These are phyloP conservation scores for Drosophila paramelanica DNA, from an alignment of 2,888 invertebrate genomes.

Conservation along the genomic window DNA sequence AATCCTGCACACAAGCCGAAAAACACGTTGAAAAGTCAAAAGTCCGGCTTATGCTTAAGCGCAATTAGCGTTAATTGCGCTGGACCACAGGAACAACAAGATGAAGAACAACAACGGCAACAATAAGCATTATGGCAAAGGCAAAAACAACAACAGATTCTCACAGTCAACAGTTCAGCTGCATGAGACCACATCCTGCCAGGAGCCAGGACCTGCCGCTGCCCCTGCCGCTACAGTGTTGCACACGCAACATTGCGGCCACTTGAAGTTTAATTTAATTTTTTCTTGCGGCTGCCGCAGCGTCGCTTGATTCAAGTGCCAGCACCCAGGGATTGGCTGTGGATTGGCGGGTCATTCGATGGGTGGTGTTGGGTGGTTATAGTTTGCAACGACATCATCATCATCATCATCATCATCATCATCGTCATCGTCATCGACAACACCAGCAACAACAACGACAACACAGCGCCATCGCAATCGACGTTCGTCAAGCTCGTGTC, in stretches of 20 bases:
- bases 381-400: conserved; percentile 51
- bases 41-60: conserved; percentile 71
- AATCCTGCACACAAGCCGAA: conserved; percentile 64
- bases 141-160: conserved; percentile 41
- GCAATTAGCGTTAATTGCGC: conserved; percentile 76
- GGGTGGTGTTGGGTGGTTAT: conserved; percentile 37
- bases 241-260: conserved; percentile 71
- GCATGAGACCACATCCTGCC: conserved; percentile 30
- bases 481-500: conserved; percentile 73
- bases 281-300: conserved; percentile 72
- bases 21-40: conserved; percentile 77
- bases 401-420: conserved; percentile 21
- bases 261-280: conserved; percentile 80
- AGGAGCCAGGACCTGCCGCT: conserved; percentile 37
- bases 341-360: conserved; percentile 44
- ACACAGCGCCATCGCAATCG: conserved; percentile 50
- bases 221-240: conserved; percentile 10
- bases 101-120: conserved; percentile 14
- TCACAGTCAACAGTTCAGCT: conserved; percentile 47
- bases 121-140: conserved; percentile 30
- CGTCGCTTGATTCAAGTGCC: conserved; percentile 70
- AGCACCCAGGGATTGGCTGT: conserved; percentile 69
- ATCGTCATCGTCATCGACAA: conserved; percentile 9
- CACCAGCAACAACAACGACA: conserved; percentile 42
- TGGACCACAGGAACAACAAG: conserved; percentile 39